Evolutionary conservation across 2,113 vertebrate species (phyloP).

Genomic region (Pygoscelis adeliae): DNA sequence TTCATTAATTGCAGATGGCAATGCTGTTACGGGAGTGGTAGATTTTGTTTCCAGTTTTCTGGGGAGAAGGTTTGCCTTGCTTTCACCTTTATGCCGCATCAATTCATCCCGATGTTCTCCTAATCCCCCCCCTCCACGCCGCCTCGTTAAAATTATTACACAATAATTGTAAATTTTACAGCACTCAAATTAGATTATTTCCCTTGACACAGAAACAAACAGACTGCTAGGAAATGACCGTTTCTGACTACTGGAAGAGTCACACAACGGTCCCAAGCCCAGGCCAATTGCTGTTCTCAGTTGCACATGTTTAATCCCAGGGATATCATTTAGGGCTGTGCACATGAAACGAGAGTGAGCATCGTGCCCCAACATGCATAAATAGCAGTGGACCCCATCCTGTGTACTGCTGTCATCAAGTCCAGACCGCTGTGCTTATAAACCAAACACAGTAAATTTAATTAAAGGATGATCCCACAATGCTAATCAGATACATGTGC

Average conservation of each 20-base stretch:
- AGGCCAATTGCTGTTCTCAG: background rate
- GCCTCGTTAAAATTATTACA: background rate
- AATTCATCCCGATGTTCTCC: background rate
- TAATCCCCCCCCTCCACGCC: accelerated
- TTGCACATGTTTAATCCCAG: background rate
- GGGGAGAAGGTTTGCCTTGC: background rate
- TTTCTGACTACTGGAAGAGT: conserved; percentile 58
- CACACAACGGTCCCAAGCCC: background rate
- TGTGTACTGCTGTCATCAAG: conserved; percentile 39
- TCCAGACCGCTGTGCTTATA: conserved; percentile 22
- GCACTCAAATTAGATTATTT: conserved; percentile 43
- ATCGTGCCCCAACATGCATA: background rate
- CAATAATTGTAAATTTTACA: conserved; percentile 59
- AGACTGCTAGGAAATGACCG: conserved; percentile 67
- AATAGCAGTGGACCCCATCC: conserved; percentile 10
- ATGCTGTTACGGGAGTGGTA: background rate
- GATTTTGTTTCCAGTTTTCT: background rate
- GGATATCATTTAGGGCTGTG: background rate
- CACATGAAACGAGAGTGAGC: background rate
- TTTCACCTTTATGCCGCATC: background rate
- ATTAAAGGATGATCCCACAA: conserved; percentile 42
- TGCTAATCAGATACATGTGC: conserved; percentile 21
- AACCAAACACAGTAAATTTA: conserved; percentile 42
- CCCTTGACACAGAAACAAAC: conserved; percentile 61
- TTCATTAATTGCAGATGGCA: conserved; percentile 15